Conservation (phyloP, 2,113 vertebrate genomes). For the Engraulis encrasicolus region DNA sequence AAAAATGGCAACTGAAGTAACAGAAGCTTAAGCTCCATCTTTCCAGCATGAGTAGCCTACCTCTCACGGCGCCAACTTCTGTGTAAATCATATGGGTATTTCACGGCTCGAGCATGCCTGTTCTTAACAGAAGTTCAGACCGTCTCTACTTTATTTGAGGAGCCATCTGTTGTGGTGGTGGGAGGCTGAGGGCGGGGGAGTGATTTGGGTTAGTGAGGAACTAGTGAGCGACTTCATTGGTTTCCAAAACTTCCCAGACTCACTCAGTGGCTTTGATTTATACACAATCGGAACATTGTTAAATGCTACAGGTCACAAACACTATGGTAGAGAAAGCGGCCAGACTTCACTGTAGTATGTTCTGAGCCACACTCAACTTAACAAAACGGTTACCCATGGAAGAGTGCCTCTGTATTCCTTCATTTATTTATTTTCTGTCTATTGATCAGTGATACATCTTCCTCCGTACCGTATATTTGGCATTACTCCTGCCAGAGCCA, state of each 20-base stretch:
- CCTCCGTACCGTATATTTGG: no score
- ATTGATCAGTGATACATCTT: no score
- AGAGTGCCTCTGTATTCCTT: no score
- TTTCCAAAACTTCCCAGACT: not conserved
- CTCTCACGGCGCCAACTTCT: not conserved
- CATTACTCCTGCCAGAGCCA: no score
- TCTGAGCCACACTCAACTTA: no score
- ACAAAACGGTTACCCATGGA: no score
- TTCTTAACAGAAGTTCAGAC: conserved; percentile 33
- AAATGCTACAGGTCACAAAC: conserved; percentile 57
- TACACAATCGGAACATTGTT: conserved; percentile 52
- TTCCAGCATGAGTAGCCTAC: not conserved
- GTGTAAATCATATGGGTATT: not conserved
- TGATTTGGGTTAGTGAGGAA: conserved; percentile 6
- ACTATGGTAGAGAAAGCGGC: conserved; percentile 53
- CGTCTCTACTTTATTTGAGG: conserved; percentile 40
- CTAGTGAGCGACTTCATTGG: conserved; percentile 24
- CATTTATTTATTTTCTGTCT: no score
- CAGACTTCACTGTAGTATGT: no score
- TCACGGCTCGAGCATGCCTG: not conserved
- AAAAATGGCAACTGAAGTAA: not conserved
- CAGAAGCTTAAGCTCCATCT: not conserved
- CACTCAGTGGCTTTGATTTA: conserved; percentile 35
- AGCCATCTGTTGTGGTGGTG: conserved; percentile 39
- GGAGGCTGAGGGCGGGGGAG: not conserved